These are phyloP conservation scores for Varecia variegata DNA, from an alignment of 2,797 vertebrate genomes.

Conservation along the genomic window DNA sequence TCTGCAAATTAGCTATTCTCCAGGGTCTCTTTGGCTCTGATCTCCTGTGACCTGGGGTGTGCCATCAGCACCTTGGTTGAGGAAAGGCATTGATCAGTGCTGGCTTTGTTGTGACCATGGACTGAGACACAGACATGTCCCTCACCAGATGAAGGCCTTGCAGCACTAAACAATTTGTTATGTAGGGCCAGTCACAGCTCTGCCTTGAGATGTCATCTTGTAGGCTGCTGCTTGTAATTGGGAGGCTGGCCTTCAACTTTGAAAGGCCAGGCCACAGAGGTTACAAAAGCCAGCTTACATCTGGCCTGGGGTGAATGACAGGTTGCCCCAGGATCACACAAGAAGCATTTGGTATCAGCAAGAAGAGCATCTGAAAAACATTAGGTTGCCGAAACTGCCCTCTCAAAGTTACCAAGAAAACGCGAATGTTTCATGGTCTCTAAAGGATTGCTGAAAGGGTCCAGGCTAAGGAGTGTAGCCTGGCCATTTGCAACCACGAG, in stretches of 20 bases:
- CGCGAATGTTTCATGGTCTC: conserved; percentile 32
- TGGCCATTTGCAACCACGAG: background rate
- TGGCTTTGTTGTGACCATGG: background rate
- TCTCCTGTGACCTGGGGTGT: background rate
- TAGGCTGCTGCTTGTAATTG: background rate
- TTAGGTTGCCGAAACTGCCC: conserved; percentile 26
- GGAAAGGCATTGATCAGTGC: background rate
- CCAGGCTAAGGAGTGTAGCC: background rate
- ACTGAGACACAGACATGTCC: background rate
- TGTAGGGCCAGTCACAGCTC: background rate
- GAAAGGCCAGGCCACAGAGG: background rate
- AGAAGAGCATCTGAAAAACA: conserved; percentile 44
- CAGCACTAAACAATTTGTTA: background rate
- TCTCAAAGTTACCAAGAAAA: conserved; percentile 42
- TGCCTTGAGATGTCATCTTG: background rate
- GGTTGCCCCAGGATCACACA: background rate
- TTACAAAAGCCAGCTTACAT: conserved; percentile 35
- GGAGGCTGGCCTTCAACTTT: background rate
- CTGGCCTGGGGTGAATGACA: background rate
- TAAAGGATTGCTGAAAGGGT: background rate
- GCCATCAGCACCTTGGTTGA: background rate
- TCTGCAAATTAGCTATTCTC: background rate
- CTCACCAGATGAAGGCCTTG: background rate
- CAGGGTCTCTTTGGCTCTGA: background rate
- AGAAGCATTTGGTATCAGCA: conserved; percentile 5